Conservation (phyloP, 1,140 invertebrate genomes). For the Drosophila micromelanica region DNA sequence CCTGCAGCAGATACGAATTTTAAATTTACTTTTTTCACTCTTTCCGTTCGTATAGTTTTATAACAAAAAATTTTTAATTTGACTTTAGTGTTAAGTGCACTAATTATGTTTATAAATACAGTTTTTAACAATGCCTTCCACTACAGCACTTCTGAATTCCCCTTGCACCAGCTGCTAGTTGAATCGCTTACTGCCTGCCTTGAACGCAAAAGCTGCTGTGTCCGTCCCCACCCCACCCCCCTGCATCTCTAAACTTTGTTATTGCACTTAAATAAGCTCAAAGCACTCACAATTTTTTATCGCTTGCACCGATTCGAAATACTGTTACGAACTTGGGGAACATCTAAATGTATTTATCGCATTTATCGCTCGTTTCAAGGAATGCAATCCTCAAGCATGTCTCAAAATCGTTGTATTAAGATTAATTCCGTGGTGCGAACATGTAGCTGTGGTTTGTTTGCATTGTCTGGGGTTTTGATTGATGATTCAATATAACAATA, state of each 20-base stretch:
- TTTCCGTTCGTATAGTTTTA: conserved; percentile 5
- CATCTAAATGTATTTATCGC: conserved; percentile 25
- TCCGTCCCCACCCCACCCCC: neutral
- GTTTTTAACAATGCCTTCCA: conserved; percentile 23
- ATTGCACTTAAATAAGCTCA: conserved; percentile 14
- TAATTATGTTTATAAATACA: conserved; percentile 63
- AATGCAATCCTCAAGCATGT: conserved; percentile 17
- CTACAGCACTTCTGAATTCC: conserved; percentile 8
- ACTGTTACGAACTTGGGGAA: conserved; percentile 21
- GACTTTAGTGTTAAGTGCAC: conserved; percentile 57
- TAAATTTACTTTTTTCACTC: conserved; percentile 53
- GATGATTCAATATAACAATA: neutral
- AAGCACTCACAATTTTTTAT: conserved; percentile 24
- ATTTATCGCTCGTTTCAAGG: conserved; percentile 24
- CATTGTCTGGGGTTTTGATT: neutral
- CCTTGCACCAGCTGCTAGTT: conserved; percentile 2
- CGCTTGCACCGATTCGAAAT: conserved; percentile 11
- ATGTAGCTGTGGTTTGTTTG: neutral
- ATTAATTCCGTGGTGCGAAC: neutral
- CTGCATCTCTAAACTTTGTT: conserved; percentile 7
- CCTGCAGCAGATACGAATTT: conserved; percentile 62
- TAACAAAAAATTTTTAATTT: conserved; percentile 33
- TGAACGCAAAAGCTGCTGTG: neutral
- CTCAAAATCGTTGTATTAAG: conserved; percentile 18
- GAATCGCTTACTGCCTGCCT: conserved; percentile 7